Evolutionary conservation across 2,888 invertebrate species (phyloP).

Genomic region (Eupithecia subfuscata): DNA sequence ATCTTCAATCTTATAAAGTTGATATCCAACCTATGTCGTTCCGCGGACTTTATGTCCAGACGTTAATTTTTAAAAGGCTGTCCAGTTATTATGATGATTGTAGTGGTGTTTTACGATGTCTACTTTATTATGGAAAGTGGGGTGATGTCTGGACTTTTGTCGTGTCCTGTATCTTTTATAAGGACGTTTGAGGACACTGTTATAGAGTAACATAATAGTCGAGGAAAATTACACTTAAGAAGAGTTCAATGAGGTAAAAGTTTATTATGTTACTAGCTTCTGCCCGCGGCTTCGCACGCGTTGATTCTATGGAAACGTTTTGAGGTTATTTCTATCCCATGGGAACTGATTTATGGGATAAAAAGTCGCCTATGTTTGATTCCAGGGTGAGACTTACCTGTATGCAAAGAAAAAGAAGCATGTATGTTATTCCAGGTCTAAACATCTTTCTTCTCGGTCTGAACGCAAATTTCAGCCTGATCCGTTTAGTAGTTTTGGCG

Average conservation of each 20-base stretch:
- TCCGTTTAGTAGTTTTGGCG: too few relatives aligned
- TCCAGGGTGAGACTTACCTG: too few relatives aligned
- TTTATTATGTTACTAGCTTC: background rate
- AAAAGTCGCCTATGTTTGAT: too few relatives aligned
- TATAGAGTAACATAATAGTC: conserved; percentile 52
- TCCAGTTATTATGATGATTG: conserved; percentile 80
- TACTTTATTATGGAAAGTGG: conserved; percentile 78
- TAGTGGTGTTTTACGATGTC: conserved; percentile 78
- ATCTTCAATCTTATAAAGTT: conserved; percentile 31
- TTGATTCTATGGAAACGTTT: too few relatives aligned
- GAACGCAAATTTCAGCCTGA: too few relatives aligned
- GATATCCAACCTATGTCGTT: conserved; percentile 46
- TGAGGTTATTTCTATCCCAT: too few relatives aligned
- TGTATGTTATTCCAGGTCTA: too few relatives aligned
- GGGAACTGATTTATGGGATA: too few relatives aligned
- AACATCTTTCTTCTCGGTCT: too few relatives aligned
- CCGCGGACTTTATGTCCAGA: conserved; percentile 41
- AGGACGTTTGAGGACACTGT: conserved; percentile 66
- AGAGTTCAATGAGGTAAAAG: background rate
- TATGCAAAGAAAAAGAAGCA: too few relatives aligned
- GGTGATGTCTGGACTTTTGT: conserved; percentile 59
- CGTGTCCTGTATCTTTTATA: conserved; percentile 71
- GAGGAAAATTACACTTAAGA: background rate
- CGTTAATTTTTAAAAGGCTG: conserved; percentile 72
- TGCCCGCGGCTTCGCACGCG: too few relatives aligned